phyloP scores from a whole-genome alignment of 2,888 invertebrate species.

The Drosophila multiciliata region DNA sequence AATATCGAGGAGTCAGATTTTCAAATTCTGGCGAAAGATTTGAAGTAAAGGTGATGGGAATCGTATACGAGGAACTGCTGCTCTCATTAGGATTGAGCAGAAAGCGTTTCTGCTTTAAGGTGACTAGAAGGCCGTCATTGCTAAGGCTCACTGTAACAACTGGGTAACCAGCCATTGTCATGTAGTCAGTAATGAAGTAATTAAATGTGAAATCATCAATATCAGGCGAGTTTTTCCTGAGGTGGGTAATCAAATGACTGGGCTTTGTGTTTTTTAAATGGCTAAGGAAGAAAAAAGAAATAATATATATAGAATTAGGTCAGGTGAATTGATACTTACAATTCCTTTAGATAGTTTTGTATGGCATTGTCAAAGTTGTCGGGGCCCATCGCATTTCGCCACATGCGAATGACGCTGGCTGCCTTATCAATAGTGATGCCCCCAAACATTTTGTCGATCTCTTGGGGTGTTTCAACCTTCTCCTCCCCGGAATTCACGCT shows the following conservation, averaged over 20 bases:
- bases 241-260: conserved; percentile 85
- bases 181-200: conserved; percentile 87
- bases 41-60: conserved; percentile 81
- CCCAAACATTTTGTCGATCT: conserved; percentile 87
- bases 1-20: conserved; percentile 62
- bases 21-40: conserved; percentile 60
- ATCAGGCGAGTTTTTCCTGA: conserved; percentile 82
- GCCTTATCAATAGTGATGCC: conserved; percentile 89
- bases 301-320: background rate
- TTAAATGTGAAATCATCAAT: conserved; percentile 74
- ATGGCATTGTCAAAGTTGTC: conserved; percentile 86
- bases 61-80: conserved; percentile 66
- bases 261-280: conserved; percentile 84
- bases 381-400: conserved; percentile 87
- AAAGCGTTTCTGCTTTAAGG: conserved; percentile 72
- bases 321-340: conserved; percentile 79
- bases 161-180: conserved; percentile 89
- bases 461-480: conserved; percentile 86
- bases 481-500: conserved; percentile 86
- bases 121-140: conserved; percentile 19
- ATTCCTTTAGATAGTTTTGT: conserved; percentile 85
- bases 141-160: conserved; percentile 86
- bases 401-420: conserved; percentile 88
- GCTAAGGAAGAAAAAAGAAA: background rate
- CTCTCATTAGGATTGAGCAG: conserved; percentile 61